A percentile compares a stretch with the other conserved stretches of the same genome.
Conservation (phyloP, 37 sponge, comb jelly and placozoan genomes). For the Beroe forskalii region DNA sequence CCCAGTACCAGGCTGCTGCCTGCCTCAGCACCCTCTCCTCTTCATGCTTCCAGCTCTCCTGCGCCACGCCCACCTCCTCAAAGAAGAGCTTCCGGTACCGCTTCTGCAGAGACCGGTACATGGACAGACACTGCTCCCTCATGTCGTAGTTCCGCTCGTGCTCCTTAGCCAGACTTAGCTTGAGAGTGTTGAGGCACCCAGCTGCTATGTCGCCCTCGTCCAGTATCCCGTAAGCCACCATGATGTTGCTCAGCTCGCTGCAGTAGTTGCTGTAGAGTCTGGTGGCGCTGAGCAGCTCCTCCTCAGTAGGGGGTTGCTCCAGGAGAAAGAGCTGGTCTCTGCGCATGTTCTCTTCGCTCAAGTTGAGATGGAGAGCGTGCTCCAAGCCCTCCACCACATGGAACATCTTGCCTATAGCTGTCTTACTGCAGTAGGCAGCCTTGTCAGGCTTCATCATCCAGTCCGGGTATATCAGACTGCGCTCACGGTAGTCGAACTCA, state of each 20-base stretch:
- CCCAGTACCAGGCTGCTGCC: constrained; percentile 63
- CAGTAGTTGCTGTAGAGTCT: constrained; percentile 16
- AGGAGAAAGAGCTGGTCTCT: neutral
- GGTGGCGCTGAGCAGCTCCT: constrained; percentile 29
- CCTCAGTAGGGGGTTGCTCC: constrained; percentile 1
- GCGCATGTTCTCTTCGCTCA: neutral
- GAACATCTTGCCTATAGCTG: constrained; percentile 62
- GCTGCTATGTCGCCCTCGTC: constrained; percentile 61
- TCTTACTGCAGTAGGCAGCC: constrained; percentile 31
- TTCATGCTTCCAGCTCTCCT: constrained; percentile 16
- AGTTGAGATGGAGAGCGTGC: neutral
- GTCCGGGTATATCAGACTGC: constrained; percentile 39
- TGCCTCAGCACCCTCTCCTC: constrained; percentile 52
- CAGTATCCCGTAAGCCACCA: constrained; percentile 42
- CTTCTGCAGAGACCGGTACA: constrained; percentile 40
- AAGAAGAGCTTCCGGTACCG: neutral
- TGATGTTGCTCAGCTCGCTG: constrained; percentile 47
- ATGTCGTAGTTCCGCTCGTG: constrained; percentile 63
- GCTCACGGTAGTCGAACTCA: constrained; percentile 12
- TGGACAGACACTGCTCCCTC: constrained; percentile 58
- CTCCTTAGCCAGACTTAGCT: constrained; percentile 40
- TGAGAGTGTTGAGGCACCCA: constrained; percentile 33
- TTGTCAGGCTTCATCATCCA: constrained; percentile 65
- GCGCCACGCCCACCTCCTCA: neutral
- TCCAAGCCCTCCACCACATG: constrained; percentile 53